phyloP scores from a whole-genome alignment of 2,113 vertebrate species.

The Galemys pyrenaicus region DNA sequence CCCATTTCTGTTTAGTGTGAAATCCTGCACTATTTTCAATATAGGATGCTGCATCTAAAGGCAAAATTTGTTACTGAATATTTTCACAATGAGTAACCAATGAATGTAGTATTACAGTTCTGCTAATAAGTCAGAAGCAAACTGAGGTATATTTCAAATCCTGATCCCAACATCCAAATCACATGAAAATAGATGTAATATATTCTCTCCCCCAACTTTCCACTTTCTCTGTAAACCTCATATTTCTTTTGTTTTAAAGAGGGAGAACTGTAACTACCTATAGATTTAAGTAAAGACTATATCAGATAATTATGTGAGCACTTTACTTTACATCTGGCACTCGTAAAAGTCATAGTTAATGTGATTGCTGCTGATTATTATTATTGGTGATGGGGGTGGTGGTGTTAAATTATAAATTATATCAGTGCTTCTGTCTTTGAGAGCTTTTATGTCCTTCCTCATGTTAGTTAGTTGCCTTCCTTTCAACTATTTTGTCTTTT shows the following conservation, averaged over 20 bases:
- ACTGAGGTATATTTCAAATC: not conserved
- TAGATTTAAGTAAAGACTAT: not conserved
- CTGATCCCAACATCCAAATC: not conserved
- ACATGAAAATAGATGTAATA: not conserved
- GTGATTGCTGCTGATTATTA: not conserved
- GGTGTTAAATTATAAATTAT: not conserved
- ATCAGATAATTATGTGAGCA: not conserved
- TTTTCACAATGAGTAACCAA: not conserved
- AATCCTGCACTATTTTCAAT: not conserved
- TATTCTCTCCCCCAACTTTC: not conserved
- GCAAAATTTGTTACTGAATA: not conserved
- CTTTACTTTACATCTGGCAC: not conserved
- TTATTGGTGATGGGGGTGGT: not conserved
- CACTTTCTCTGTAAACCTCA: not conserved
- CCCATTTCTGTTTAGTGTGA: slow-evolving; percentile 63
- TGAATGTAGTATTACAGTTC: not conserved
- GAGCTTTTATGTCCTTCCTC: not conserved
- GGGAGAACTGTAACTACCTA: not conserved
- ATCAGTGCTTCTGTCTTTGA: not conserved
- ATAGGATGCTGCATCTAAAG: not conserved
- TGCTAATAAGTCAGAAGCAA: not conserved
- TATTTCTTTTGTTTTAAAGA: not conserved
- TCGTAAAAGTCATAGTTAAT: not conserved
- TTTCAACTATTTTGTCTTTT: not conserved
- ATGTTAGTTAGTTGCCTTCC: not conserved